phyloP scores from a whole-genome alignment of 1,140 invertebrate genomes.

The Asbolus verrucosus region DNA sequence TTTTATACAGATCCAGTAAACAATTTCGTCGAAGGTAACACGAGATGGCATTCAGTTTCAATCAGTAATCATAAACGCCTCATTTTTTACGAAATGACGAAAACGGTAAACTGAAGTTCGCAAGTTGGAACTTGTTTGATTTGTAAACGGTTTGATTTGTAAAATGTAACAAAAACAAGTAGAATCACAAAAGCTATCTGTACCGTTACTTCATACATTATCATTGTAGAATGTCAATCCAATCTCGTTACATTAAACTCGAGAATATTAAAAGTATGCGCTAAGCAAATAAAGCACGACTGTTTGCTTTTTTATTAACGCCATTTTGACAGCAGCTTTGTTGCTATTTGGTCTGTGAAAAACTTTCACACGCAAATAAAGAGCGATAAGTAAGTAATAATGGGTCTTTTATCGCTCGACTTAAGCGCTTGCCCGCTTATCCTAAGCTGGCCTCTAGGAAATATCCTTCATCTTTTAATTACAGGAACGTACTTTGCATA shows the following conservation, averaged over 20 bases:
- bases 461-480: no score
- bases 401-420: not conserved
- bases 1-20: conserved; percentile 6
- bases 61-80: not conserved
- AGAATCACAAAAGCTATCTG: not conserved
- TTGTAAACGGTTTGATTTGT: not conserved
- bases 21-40: not conserved
- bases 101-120: conserved; percentile 6
- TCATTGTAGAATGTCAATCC: conserved; percentile 1
- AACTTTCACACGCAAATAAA: conserved; percentile 25
- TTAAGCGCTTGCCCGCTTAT: no score
- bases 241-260: not conserved
- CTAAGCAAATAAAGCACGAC: conserved; percentile 8
- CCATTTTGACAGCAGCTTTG: not conserved
- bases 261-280: not conserved
- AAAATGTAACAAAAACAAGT: conserved; percentile 30
- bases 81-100: not conserved
- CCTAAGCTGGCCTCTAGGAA: no score
- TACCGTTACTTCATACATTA: conserved; percentile 9
- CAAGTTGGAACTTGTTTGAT: conserved; percentile 2
- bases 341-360: not conserved
- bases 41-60: not conserved
- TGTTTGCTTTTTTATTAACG: conserved; percentile 21
- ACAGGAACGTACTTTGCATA: no score
- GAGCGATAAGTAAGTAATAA: conserved; percentile 28